Percentiles rank a stretch among this genome's conserved stretches.
phyloP scores from a whole-genome alignment of 1,140 invertebrate genomes.

The Psix sp. region DNA sequence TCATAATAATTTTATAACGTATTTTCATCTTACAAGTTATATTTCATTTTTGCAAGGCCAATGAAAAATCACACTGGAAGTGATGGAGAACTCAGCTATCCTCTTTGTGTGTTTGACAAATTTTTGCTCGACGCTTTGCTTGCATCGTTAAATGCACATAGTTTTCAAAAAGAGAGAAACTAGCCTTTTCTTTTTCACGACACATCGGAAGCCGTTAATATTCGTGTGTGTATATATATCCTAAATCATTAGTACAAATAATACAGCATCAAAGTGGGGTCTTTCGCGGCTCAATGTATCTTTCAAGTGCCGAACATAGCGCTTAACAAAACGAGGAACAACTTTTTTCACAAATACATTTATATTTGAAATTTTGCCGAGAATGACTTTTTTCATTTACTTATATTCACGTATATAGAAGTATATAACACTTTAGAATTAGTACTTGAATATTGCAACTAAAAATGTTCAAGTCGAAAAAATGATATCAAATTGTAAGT shows the following conservation, averaged over 20 bases:
- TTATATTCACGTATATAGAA: too few species aligned
- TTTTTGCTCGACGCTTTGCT: neutral
- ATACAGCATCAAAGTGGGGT: constrained; percentile 52
- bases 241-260: constrained; percentile 59
- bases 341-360: constrained; percentile 28
- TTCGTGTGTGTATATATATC: constrained; percentile 51
- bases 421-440: too few species aligned
- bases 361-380: too few species aligned
- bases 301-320: constrained; percentile 23
- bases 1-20: constrained; percentile 62
- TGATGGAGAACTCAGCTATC: constrained; percentile 67
- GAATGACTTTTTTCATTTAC: too few species aligned
- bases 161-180: constrained; percentile 61
- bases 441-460: too few species aligned
- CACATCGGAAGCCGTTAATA: constrained; percentile 41
- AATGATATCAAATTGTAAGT: too few species aligned
- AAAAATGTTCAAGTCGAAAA: too few species aligned
- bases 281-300: constrained; percentile 48
- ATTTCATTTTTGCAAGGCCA: constrained; percentile 76
- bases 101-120: constrained; percentile 13
- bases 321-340: constrained; percentile 34
- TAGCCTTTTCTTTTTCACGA: constrained; percentile 34
- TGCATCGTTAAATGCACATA: constrained; percentile 23
- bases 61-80: constrained; percentile 75
- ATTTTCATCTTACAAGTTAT: constrained; percentile 66